A percentile compares a stretch with the other conserved stretches of the same genome.
Conservation (phyloP, 1,140 invertebrate species). For the Drosophila mojavensis region DNA sequence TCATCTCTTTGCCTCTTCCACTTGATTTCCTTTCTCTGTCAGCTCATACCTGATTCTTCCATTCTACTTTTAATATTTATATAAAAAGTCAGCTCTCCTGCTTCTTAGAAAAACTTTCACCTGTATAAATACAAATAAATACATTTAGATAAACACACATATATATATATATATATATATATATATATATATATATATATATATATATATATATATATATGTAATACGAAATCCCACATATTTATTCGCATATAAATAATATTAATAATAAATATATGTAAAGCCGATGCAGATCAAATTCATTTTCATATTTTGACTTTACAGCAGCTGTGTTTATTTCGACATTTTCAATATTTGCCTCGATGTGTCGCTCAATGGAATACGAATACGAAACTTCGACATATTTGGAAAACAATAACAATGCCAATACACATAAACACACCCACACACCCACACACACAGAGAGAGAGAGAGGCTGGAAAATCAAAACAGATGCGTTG, state of each 20-base stretch:
- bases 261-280: not conserved
- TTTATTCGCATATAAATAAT: not conserved
- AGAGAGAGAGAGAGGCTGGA: too few species aligned
- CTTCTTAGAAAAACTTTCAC: too few species aligned
- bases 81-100: too few species aligned
- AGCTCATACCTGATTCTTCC: not conserved
- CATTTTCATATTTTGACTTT: slow-evolving; percentile 19
- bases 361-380: slow-evolving; percentile 12
- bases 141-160: too few species aligned
- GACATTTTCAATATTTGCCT: slow-evolving; percentile 39
- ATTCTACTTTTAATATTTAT: not conserved
- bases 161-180: not conserved
- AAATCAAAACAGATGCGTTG: slow-evolving; percentile 45
- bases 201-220: too few species aligned
- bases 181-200: too few species aligned
- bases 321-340: slow-evolving; percentile 25
- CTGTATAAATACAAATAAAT: not conserved
- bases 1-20: too few species aligned
- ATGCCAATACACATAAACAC: slow-evolving; percentile 8
- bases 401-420: slow-evolving; percentile 34
- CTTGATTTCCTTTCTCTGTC: not conserved
- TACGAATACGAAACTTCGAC: slow-evolving; percentile 7
- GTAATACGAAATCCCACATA: too few species aligned
- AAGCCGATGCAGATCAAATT: slow-evolving; percentile 1
- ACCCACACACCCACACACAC: slow-evolving; percentile 14